A percentile compares a stretch with the other conserved stretches of the same genome.
Evolutionary conservation across 1,140 invertebrate species (phyloP).

Genomic region (Sinonovacula constricta): DNA sequence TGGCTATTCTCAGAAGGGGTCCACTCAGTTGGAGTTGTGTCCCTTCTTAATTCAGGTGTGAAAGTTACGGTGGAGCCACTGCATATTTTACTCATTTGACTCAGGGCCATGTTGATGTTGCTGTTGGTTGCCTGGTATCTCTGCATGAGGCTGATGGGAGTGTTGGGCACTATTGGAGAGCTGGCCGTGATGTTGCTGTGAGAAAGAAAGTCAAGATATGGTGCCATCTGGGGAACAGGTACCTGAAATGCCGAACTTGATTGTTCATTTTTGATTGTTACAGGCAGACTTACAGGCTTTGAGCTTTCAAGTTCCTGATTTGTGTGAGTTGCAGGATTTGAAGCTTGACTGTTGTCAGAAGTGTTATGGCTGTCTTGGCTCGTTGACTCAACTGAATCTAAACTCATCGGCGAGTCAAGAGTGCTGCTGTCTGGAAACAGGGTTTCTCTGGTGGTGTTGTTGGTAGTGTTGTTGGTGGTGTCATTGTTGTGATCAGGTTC

Average conservation of each 20-base stretch:
- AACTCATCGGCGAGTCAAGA: neutral
- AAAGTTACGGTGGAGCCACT: conserved; percentile 29
- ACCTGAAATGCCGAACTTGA: too few relatives aligned
- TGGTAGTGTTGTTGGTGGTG: neutral
- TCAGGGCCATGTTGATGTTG: conserved; percentile 16
- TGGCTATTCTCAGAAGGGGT: conserved; percentile 7
- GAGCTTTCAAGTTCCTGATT: too few relatives aligned
- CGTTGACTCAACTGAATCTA: neutral
- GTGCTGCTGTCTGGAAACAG: neutral
- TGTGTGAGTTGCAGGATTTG: too few relatives aligned
- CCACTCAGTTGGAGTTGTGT: neutral
- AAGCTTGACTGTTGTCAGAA: too few relatives aligned
- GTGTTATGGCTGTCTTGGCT: too few relatives aligned
- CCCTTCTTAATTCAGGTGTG: conserved; percentile 32
- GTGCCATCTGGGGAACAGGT: too few relatives aligned
- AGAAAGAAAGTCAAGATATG: too few relatives aligned
- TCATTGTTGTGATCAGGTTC: neutral
- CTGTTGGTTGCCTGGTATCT: neutral
- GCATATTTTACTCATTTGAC: conserved; percentile 38
- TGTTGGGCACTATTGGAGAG: too few relatives aligned
- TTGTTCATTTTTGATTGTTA: too few relatives aligned
- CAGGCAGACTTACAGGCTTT: too few relatives aligned
- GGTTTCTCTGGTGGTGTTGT: neutral
- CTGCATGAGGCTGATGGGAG: neutral
- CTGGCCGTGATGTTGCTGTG: too few relatives aligned